phyloP scores from a whole-genome alignment of 2,797 vertebrate species.

The Hipposideros larvatus region DNA sequence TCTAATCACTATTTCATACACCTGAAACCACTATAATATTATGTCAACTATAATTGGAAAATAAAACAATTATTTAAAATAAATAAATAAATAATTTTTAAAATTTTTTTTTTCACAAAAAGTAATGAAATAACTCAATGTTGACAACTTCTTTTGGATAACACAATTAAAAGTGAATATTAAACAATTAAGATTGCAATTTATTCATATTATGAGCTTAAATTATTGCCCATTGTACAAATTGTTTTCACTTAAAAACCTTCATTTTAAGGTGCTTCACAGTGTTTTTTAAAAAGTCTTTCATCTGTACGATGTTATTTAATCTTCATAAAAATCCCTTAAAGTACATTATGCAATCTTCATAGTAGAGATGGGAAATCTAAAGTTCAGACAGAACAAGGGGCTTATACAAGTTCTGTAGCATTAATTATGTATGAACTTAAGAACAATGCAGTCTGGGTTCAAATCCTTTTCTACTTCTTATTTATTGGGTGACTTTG shows the following conservation, averaged over 20 bases:
- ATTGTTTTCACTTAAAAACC: neutral
- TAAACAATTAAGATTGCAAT: conserved; percentile 16
- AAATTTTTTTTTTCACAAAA: conserved; percentile 43
- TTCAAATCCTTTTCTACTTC: neutral
- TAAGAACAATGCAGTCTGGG: neutral
- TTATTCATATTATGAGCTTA: conserved; percentile 56
- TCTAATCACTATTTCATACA: too few species aligned
- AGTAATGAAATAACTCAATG: conserved; percentile 53
- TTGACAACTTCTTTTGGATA: neutral
- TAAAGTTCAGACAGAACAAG: neutral
- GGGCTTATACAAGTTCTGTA: neutral
- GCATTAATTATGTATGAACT: neutral
- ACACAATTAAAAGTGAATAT: conserved; percentile 62
- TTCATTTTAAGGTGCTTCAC: neutral
- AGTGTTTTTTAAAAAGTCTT: neutral
- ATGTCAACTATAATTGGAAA: too few species aligned
- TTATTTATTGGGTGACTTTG: neutral
- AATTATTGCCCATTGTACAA: neutral
- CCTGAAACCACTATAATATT: too few species aligned
- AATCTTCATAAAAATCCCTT: neutral
- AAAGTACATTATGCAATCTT: neutral
- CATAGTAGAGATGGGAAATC: neutral
- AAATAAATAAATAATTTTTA: too few species aligned
- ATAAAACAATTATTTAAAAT: too few species aligned
- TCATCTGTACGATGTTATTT: neutral